Percentiles rank a stretch among this genome's conserved stretches.
Evolutionary conservation across 2,797 vertebrate species (phyloP).

Genomic region (Tarsius wallacei): DNA sequence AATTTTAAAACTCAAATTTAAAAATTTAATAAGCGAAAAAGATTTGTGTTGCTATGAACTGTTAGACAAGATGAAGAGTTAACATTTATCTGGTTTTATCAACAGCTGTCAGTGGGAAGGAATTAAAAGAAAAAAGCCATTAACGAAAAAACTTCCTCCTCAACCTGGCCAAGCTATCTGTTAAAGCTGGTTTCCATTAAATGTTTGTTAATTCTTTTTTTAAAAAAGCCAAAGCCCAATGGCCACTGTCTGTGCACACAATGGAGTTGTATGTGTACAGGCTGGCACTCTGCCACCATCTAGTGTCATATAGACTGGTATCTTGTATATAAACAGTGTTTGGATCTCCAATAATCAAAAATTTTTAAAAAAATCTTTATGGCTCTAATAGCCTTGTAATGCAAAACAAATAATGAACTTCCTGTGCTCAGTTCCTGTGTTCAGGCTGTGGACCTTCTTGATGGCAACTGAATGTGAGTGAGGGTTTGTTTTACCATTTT

Average conservation of each 20-base stretch:
- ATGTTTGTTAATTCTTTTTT: slow-evolving; percentile 84
- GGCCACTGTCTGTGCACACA: slow-evolving; percentile 59
- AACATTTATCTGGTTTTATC: slow-evolving; percentile 38
- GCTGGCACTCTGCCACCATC: slow-evolving; percentile 78
- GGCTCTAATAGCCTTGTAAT: slow-evolving; percentile 76
- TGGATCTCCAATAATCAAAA: slow-evolving; percentile 83
- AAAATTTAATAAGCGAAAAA: slow-evolving; percentile 5
- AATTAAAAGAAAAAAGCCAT: slow-evolving; percentile 19
- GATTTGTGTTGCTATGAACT: slow-evolving; percentile 14
- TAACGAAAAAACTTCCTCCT: slow-evolving; percentile 50
- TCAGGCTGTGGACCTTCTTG: slow-evolving; percentile 66
- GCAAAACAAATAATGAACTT: slow-evolving; percentile 85
- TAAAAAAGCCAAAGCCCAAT: slow-evolving; percentile 72
- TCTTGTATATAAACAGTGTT: slow-evolving; percentile 88
- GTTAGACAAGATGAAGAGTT: slow-evolving; percentile 25
- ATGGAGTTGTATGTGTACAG: slow-evolving; percentile 70
- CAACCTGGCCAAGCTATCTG: slow-evolving; percentile 72
- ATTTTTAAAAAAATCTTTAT: slow-evolving; percentile 66
- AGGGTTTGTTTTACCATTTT: slow-evolving; percentile 77
- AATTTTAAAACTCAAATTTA: background rate
- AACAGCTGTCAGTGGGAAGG: slow-evolving; percentile 39
- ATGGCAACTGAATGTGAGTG: background rate
- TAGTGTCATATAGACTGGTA: slow-evolving; percentile 80
- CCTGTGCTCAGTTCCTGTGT: slow-evolving; percentile 79
- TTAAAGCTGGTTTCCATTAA: slow-evolving; percentile 75